Percentiles rank a stretch among this genome's conserved stretches.
phyloP scores from a whole-genome alignment of 2,888 invertebrate species.

The Limnephilus lunatus region DNA sequence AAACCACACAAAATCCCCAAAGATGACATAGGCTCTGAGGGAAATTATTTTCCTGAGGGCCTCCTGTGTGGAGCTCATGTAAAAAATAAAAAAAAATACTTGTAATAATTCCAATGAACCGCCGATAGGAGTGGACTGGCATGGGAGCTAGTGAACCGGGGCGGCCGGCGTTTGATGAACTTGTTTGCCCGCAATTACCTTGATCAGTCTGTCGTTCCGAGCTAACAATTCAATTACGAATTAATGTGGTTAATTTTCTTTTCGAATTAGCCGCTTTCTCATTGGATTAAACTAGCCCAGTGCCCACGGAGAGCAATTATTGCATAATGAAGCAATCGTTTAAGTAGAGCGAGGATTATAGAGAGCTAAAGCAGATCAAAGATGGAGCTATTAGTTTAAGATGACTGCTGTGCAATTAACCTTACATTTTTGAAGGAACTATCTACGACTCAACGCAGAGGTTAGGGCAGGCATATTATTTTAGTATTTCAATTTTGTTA shows the following conservation, averaged over 20 bases:
- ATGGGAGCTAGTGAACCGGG: background rate
- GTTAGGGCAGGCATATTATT: background rate
- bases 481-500: background rate
- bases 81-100: no score
- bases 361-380: background rate
- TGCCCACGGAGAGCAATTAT: slow-evolving; percentile 5
- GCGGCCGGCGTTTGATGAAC: background rate
- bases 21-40: no score
- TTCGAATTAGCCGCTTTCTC: slow-evolving; percentile 36
- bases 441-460: background rate
- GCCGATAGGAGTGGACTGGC: background rate
- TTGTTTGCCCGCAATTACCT: slow-evolving; percentile 32
- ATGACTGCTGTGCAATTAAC: background rate
- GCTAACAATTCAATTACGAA: slow-evolving; percentile 34
- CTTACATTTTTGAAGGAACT: background rate
- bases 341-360: background rate
- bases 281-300: slow-evolving; percentile 31
- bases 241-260: slow-evolving; percentile 39
- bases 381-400: background rate
- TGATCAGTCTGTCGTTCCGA: slow-evolving; percentile 15
- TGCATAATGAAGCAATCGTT: slow-evolving; percentile 21
- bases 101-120: no score
- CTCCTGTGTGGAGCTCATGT: no score
- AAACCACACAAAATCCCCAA: no score
- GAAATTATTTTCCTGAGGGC: no score